A percentile compares a stretch with the other conserved stretches of the same genome.
Conservation (phyloP, 37 sponge, comb jelly and placozoan species). For the Bolinopsis microptera region DNA sequence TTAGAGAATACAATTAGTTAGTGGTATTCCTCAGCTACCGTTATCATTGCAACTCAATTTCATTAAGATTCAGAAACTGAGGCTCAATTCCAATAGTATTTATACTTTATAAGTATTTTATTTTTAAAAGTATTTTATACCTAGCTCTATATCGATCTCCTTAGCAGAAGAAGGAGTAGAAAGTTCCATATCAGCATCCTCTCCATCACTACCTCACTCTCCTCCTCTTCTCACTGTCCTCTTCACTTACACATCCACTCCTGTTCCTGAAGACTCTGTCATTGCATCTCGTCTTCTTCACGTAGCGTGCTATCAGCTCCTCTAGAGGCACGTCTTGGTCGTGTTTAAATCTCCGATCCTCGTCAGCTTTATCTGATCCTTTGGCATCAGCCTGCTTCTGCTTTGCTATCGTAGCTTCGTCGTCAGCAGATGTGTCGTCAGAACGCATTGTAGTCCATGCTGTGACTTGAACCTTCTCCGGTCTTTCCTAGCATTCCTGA, state of each 20-base stretch:
- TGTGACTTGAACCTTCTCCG: neutral
- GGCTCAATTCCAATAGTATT: too few species aligned
- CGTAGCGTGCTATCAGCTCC: conserved; percentile 75
- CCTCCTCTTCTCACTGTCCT: conserved; percentile 36
- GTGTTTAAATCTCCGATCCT: neutral
- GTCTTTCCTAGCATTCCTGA: neutral
- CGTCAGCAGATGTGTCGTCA: conserved; percentile 70
- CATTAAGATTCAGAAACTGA: too few species aligned
- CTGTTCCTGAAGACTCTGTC: neutral
- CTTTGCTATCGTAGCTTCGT: conserved; percentile 74
- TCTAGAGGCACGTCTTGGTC: conserved; percentile 72
- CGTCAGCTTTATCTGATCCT: neutral
- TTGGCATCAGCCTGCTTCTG: neutral
- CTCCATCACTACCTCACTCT: conserved; percentile 26
- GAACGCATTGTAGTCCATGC: conserved; percentile 47
- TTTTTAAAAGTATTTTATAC: neutral
- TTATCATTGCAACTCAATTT: too few species aligned
- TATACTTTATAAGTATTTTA: too few species aligned
- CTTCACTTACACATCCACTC: neutral
- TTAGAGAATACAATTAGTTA: too few species aligned
- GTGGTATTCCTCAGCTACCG: too few species aligned
- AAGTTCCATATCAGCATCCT: conserved; percentile 40
- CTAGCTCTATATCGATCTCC: conserved; percentile 37
- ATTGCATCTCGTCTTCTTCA: conserved; percentile 1
- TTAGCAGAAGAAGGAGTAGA: conserved; percentile 31